phyloP scores from a whole-genome alignment of 2,797 vertebrate species.

The Babyrousa celebensis region DNA sequence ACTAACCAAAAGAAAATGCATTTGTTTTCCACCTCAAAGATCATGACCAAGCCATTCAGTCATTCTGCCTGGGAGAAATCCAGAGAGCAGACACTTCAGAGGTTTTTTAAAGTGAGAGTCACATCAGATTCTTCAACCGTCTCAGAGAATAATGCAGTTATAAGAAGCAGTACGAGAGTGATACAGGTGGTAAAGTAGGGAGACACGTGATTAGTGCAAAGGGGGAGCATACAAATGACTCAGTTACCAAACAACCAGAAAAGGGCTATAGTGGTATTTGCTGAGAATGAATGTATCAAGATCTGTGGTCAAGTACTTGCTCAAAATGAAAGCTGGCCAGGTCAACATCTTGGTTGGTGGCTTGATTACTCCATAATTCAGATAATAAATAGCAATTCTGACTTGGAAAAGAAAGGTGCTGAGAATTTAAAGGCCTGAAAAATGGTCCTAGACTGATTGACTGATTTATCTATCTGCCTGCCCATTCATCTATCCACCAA shows the following conservation, averaged over 20 bases:
- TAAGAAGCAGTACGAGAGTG: slow-evolving; percentile 36
- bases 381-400: slow-evolving; percentile 84
- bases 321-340: slow-evolving; percentile 77
- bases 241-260: slow-evolving; percentile 49
- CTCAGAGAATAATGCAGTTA: slow-evolving; percentile 54
- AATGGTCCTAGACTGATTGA: slow-evolving; percentile 13
- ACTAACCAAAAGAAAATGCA: slow-evolving; percentile 28
- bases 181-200: slow-evolving; percentile 62
- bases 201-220: slow-evolving; percentile 67
- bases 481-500: background rate
- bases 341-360: slow-evolving; percentile 79
- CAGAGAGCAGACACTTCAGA: slow-evolving; percentile 3
- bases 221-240: slow-evolving; percentile 51
- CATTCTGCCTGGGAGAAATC: background rate
- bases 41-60: background rate
- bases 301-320: slow-evolving; percentile 79
- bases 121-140: slow-evolving; percentile 31
- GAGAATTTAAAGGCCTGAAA: slow-evolving; percentile 63
- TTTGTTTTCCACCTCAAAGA: background rate
- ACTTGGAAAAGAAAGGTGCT: slow-evolving; percentile 68
- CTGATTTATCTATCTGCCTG: background rate
- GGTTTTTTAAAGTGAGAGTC: slow-evolving; percentile 66
- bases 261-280: slow-evolving; percentile 64
- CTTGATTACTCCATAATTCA: slow-evolving; percentile 80
- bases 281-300: slow-evolving; percentile 68